Evolutionary conservation across 2,113 vertebrate species (phyloP), one percentile per base, ranked within the genome.

Genomic region (Stegastes partitus): DNA sequence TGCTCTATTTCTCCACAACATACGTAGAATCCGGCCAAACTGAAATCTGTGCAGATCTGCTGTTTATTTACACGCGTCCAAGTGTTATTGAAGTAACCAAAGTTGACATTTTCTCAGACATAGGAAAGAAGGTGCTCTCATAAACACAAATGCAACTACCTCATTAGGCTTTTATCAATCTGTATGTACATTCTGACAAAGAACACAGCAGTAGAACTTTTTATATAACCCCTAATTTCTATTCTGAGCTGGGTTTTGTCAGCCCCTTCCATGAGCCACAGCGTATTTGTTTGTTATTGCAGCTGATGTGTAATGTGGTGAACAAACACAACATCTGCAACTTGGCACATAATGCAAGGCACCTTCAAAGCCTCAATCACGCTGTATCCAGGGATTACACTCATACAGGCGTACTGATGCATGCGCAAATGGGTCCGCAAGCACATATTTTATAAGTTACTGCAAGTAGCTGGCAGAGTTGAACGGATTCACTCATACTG

Each of bases 281-380:
- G 58, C 72, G 28, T 56, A 47, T 88, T 86, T 90, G 75, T 87
- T 84, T 79, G 58, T 85, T 85, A 66, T 82, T 83, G 57, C 39
- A 77, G 54, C 69, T 88, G 63, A 81, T 78, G 73, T 74, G 61
- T 75, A 68, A 79, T 14, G 34, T 57, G 72, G 59, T 76, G 54
- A 77, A 77, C 77, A 81, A 83, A 86, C 37, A 58, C 75, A 76
- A 63, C 79, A 83, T 82, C 66, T 83, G 69, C 75, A 73, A 28
- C 64, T 58, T 74, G 81, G 55, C 68, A 51, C 49, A 23, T 11
- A 15, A 39, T 31, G 78, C 56, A 54, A 59, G 26, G 50, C 28
- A 14, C 72, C 28, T 77, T 78, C 84, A 77, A 88, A 83, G 73
- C 47, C 68, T 66, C 49, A 69, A 62, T 73, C 79, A 62, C 7